These are phyloP conservation scores for Diuraphis noxia DNA, from an alignment of 1,140 invertebrate species.

Conservation along the genomic window DNA sequence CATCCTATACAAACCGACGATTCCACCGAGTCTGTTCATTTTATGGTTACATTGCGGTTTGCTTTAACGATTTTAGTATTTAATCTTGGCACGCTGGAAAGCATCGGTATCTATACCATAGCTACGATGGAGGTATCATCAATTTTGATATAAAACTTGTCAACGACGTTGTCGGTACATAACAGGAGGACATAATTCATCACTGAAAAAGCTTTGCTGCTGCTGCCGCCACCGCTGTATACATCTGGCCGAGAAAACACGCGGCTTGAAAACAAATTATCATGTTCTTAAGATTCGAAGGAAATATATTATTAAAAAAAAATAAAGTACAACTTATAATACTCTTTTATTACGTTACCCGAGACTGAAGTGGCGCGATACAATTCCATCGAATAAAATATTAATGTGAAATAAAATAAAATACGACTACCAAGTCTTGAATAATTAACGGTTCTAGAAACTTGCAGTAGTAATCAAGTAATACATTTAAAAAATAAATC, in stretches of 20 bases:
- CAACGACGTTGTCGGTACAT: slow-evolving; percentile 31
- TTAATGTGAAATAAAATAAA: slow-evolving; percentile 29
- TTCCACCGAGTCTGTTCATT: slow-evolving; percentile 20
- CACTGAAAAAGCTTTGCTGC: slow-evolving; percentile 11
- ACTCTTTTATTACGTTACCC: slow-evolving; percentile 25
- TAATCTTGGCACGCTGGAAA: slow-evolving; percentile 31
- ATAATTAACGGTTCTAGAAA: slow-evolving; percentile 4
- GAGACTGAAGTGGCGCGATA: neutral
- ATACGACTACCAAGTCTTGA: neutral
- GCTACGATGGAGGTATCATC: slow-evolving; percentile 35
- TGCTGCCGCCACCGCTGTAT: neutral
- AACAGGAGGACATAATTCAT: slow-evolving; percentile 42
- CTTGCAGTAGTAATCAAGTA: neutral
- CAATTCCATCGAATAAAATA: slow-evolving; percentile 26
- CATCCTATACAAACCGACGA: neutral
- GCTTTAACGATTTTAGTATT: slow-evolving; percentile 50
- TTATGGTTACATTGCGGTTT: slow-evolving; percentile 31
- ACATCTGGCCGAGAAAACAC: slow-evolving; percentile 11
- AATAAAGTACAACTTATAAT: neutral
- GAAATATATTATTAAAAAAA: slow-evolving; percentile 34
- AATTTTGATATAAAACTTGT: slow-evolving; percentile 53
- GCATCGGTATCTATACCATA: neutral
- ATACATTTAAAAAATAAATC: neutral
- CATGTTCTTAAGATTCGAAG: neutral
- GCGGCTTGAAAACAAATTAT: slow-evolving; percentile 29